phyloP scores from a whole-genome alignment of 1,140 invertebrate genomes.

The Luehdorfia chinensis region DNA sequence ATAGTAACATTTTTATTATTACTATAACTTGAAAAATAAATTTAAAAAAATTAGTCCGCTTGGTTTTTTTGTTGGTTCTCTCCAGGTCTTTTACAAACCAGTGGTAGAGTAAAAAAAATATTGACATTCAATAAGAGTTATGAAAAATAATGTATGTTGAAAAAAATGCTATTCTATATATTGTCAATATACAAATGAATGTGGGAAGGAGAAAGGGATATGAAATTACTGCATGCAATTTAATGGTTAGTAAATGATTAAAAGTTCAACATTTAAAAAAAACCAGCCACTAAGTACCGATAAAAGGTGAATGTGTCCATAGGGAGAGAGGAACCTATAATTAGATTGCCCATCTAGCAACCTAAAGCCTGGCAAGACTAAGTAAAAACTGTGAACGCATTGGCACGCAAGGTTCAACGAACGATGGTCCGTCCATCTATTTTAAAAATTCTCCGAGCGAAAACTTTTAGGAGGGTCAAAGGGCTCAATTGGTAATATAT shows the following conservation, averaged over 20 bases:
- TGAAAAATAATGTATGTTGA: no score
- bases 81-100: no score
- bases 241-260: not conserved
- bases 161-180: no score
- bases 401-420: conserved; percentile 48
- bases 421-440: conserved; percentile 40
- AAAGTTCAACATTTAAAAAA: conserved; percentile 42
- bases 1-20: no score
- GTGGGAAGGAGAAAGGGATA: no score
- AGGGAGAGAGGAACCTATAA: conserved; percentile 48
- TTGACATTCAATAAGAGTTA: no score
- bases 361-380: conserved; percentile 42
- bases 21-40: no score
- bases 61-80: no score
- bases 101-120: no score
- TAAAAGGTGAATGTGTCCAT: conserved; percentile 33
- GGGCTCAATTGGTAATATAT: not conserved
- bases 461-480: conserved; percentile 16
- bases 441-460: conserved; percentile 37
- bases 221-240: not conserved
- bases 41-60: no score
- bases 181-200: no score
- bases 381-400: conserved; percentile 53
- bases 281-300: conserved; percentile 26
- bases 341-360: conserved; percentile 58